Conservation (phyloP, 2,888 invertebrate species). For the Tanytarsus gracilentus region DNA sequence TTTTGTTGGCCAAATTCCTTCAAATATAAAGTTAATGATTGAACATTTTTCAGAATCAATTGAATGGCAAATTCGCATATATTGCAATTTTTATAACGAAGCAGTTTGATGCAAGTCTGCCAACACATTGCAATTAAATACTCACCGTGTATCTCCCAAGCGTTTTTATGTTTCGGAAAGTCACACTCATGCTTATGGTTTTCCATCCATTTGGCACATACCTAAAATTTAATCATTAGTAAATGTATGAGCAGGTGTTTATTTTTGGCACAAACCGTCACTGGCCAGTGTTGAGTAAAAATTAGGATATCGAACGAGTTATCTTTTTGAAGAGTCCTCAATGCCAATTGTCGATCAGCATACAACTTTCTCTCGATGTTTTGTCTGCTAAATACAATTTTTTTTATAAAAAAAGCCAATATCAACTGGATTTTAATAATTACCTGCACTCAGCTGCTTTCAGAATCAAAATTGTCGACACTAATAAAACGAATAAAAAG, state of each 20-base stretch:
- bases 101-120: too few species aligned
- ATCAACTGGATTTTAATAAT: neutral
- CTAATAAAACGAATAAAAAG: neutral
- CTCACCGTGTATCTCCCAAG: conserved; percentile 75
- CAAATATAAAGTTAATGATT: too few species aligned
- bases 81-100: too few species aligned
- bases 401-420: neutral
- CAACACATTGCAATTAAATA: too few species aligned
- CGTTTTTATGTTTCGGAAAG: conserved; percentile 50
- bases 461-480: conserved; percentile 4
- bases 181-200: conserved; percentile 53
- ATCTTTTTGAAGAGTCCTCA: conserved; percentile 13
- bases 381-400: conserved; percentile 11
- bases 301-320: conserved; percentile 53
- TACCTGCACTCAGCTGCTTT: conserved; percentile 17
- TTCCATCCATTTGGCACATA: conserved; percentile 63
- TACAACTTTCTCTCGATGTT: conserved; percentile 17
- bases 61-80: too few species aligned
- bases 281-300: conserved; percentile 75
- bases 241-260: too few species aligned
- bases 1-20: conserved; percentile 78
- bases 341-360: conserved; percentile 14
- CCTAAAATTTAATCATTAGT: too few species aligned
- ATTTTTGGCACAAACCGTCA: conserved; percentile 57
- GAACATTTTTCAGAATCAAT: too few species aligned